Evolutionary conservation across 2,888 invertebrate species (phyloP).

Genomic region (Mechanitis messenoides): DNA sequence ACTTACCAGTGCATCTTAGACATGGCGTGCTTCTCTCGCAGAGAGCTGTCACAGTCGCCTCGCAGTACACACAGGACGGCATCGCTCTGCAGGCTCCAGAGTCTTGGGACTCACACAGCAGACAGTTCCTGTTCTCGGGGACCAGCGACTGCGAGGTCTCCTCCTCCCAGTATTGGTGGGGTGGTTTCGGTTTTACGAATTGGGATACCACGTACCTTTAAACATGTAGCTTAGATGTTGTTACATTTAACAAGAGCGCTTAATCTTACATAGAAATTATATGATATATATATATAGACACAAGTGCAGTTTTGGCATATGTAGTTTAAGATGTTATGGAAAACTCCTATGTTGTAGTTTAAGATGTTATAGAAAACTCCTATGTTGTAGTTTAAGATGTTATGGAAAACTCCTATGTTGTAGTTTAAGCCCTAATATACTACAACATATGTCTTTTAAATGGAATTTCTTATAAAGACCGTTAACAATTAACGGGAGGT

Average conservation of each 20-base stretch:
- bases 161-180: constrained; percentile 69
- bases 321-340: too few relatives aligned
- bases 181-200: constrained; percentile 62
- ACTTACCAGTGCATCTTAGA: constrained; percentile 57
- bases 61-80: constrained; percentile 69
- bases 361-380: too few relatives aligned
- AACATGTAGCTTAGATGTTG: not conserved
- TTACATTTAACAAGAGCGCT: not conserved
- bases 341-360: too few relatives aligned
- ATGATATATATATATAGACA: too few relatives aligned
- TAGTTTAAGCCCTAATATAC: too few relatives aligned
- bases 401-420: too few relatives aligned
- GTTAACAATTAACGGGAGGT: too few relatives aligned
- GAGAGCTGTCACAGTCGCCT: constrained; percentile 63
- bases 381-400: too few relatives aligned
- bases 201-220: constrained; percentile 63
- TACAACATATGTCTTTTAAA: too few relatives aligned
- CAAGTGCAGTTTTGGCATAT: too few relatives aligned
- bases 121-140: constrained; percentile 66
- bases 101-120: constrained; percentile 64
- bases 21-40: constrained; percentile 66
- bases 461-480: too few relatives aligned
- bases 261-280: too few relatives aligned
- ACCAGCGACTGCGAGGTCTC: constrained; percentile 56
- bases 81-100: constrained; percentile 64